Percentiles rank a stretch among this genome's conserved stretches.
These are phyloP conservation scores for Mionectes macconnelli DNA, from an alignment of 2,113 vertebrate genomes.

Conservation along the genomic window DNA sequence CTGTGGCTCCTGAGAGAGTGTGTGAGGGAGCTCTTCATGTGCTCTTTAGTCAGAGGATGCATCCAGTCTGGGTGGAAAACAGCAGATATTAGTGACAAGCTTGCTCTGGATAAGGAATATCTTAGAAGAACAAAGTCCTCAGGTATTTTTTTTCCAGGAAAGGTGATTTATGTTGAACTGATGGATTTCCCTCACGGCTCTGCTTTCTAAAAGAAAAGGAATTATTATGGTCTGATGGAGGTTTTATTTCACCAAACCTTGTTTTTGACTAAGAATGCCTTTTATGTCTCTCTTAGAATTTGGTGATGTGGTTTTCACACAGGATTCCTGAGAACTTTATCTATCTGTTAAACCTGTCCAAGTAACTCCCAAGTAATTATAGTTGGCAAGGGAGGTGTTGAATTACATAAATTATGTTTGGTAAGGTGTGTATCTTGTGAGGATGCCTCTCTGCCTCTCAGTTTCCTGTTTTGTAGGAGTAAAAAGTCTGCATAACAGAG, in stretches of 20 bases:
- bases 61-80: background rate
- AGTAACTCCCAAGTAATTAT: background rate
- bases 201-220: background rate
- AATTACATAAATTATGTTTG: background rate
- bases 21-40: background rate
- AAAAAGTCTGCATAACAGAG: background rate
- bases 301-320: background rate
- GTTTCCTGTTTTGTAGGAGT: constrained; percentile 11
- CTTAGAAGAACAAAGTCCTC: background rate
- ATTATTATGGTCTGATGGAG: background rate
- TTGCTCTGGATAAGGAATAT: background rate
- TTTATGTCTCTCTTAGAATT: background rate
- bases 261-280: background rate
- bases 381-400: background rate
- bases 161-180: background rate
- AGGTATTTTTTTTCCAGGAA: background rate
- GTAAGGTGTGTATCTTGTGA: background rate
- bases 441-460: background rate
- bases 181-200: background rate
- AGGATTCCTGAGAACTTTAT: background rate
- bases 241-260: background rate
- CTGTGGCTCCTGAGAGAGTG: background rate
- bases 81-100: background rate
- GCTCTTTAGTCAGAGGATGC: background rate
- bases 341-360: background rate